These are phyloP conservation scores for Argentina silus DNA, from an alignment of 2,797 vertebrate species.

Conservation along the genomic window DNA sequence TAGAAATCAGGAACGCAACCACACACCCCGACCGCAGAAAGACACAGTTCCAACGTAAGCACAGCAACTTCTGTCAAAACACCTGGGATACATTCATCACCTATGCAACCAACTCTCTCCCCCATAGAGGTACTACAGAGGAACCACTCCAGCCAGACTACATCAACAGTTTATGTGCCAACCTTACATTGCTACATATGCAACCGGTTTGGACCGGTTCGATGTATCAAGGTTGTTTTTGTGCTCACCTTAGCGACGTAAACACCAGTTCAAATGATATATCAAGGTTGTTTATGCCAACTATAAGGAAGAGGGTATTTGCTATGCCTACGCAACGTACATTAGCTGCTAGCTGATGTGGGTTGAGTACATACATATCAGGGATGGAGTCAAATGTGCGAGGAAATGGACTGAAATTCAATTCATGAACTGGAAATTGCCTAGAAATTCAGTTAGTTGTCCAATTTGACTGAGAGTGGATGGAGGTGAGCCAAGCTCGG, in stretches of 20 bases:
- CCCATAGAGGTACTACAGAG: too few species aligned
- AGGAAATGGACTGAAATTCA: too few species aligned
- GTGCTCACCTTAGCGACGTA: too few species aligned
- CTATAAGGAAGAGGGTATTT: background rate
- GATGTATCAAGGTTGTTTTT: too few species aligned
- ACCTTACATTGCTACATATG: too few species aligned
- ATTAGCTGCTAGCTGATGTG: background rate
- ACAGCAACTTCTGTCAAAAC: slow-evolving; percentile 25
- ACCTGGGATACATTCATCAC: slow-evolving; percentile 18
- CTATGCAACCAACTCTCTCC: background rate
- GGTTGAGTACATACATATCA: background rate
- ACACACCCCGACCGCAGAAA: slow-evolving; percentile 1
- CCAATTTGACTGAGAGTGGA: background rate
- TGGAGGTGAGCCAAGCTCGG: background rate
- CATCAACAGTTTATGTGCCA: too few species aligned
- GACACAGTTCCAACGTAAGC: slow-evolving; percentile 35
- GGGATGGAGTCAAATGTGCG: background rate
- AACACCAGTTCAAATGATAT: too few species aligned
- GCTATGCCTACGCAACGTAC: slow-evolving; percentile 12
- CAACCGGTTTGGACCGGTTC: too few species aligned
- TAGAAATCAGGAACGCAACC: slow-evolving; percentile 44
- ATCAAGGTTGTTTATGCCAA: too few species aligned
- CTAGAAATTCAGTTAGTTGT: background rate
- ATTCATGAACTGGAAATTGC: background rate
- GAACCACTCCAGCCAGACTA: too few species aligned